These are phyloP conservation scores for Cheilosia vernalis DNA, from an alignment of 2,888 invertebrate species.

Conservation along the genomic window DNA sequence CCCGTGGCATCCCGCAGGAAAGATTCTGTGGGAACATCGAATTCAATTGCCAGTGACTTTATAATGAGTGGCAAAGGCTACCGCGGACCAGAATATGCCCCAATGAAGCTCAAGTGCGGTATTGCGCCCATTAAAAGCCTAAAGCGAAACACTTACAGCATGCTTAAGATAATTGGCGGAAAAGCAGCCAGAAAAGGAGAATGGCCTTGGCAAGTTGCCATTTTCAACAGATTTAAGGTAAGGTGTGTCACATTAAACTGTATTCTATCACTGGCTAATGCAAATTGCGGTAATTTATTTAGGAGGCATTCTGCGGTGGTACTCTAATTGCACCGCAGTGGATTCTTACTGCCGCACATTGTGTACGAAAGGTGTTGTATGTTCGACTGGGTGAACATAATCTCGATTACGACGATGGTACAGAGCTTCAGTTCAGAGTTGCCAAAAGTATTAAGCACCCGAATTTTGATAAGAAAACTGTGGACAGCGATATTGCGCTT, in stretches of 20 bases:
- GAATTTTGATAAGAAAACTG: constrained; percentile 93
- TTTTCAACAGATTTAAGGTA: constrained; percentile 92
- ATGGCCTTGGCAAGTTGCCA: constrained; percentile 98
- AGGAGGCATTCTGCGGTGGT: constrained; percentile 96
- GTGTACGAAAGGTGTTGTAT: constrained; percentile 89
- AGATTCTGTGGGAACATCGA: constrained; percentile 77
- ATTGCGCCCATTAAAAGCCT: constrained; percentile 80
- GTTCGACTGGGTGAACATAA: constrained; percentile 95
- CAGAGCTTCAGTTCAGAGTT: constrained; percentile 91
- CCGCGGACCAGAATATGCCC: constrained; percentile 82
- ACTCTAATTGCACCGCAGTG: constrained; percentile 91
- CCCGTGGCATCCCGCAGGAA: constrained; percentile 78
- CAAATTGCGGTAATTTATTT: constrained; percentile 74
- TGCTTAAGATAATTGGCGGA: constrained; percentile 94
- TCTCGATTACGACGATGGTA: constrained; percentile 88
- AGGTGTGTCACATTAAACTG: constrained; percentile 40
- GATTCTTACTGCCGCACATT: constrained; percentile 95
- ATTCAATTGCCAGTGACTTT: constrained; percentile 80
- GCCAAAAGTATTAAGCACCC: constrained; percentile 92
- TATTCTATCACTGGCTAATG: constrained; percentile 5
- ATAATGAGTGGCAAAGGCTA: constrained; percentile 82
- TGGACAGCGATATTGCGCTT: constrained; percentile 96
- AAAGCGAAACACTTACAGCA: constrained; percentile 83
- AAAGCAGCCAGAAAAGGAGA: constrained; percentile 90
- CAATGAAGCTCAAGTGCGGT: constrained; percentile 83